Percentiles rank a stretch among this genome's conserved stretches.
phyloP scores from a whole-genome alignment of 1,140 invertebrate genomes.

The Drosophila setifemur region DNA sequence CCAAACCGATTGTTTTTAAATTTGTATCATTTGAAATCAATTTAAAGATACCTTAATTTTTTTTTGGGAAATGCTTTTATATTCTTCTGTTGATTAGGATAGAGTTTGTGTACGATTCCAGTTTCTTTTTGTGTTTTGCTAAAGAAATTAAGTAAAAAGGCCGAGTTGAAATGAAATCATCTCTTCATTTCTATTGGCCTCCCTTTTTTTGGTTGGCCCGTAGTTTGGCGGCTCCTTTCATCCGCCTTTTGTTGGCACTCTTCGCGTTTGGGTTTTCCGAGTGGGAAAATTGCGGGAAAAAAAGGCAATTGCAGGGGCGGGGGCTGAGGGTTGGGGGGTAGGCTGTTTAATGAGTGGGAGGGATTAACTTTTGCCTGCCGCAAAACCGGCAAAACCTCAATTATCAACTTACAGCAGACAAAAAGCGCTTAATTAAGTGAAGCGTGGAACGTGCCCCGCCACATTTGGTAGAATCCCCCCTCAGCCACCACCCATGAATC shows the following conservation, averaged over 20 bases:
- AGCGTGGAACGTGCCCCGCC: slow-evolving; percentile 63
- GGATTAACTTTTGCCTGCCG: slow-evolving; percentile 68
- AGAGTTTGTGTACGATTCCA: no score
- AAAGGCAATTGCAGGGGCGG: not conserved
- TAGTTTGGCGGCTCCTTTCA: slow-evolving; percentile 15
- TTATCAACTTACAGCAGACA: slow-evolving; percentile 74
- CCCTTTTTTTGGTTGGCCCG: not conserved
- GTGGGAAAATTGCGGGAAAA: not conserved
- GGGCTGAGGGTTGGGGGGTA: slow-evolving; percentile 15
- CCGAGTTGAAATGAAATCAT: slow-evolving; percentile 15
- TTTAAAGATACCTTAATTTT: no score
- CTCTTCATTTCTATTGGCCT: slow-evolving; percentile 1
- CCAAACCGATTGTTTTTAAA: no score
- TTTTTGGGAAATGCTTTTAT: not conserved
- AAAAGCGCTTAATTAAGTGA: slow-evolving; percentile 76
- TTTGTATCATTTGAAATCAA: no score
- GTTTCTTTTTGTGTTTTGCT: no score
- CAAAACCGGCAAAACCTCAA: slow-evolving; percentile 68
- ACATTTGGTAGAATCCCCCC: slow-evolving; percentile 48
- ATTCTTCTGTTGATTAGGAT: no score
- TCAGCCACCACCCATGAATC: not conserved
- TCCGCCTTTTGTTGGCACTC: slow-evolving; percentile 38
- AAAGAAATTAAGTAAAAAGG: not conserved
- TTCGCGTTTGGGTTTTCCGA: slow-evolving; percentile 17
- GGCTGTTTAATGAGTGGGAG: slow-evolving; percentile 25